phyloP scores from a whole-genome alignment of 2,888 invertebrate species.

The Chydorus sphaericus region DNA sequence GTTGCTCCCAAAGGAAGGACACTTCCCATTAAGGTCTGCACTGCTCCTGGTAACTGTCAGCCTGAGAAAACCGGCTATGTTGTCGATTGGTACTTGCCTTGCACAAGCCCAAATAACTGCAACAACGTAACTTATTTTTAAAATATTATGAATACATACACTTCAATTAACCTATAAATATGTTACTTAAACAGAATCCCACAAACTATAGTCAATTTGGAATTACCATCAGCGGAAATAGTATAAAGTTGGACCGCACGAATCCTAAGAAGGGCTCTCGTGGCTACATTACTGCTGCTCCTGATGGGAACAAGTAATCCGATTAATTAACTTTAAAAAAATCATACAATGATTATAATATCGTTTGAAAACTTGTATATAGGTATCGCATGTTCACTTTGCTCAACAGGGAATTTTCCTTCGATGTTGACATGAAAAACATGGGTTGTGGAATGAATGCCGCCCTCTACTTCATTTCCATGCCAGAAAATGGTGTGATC shows the following conservation, averaged over 20 bases:
- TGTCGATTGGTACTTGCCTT: background rate
- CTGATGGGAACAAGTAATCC: background rate
- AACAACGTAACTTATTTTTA: constrained; percentile 1
- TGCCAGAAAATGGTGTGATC: background rate
- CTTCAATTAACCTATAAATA: too few species aligned
- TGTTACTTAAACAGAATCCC: too few species aligned
- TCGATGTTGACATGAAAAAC: background rate
- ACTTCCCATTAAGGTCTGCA: constrained; percentile 7
- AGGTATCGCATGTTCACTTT: constrained; percentile 10
- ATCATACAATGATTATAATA: background rate
- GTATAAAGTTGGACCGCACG: background rate
- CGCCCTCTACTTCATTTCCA: background rate
- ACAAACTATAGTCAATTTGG: background rate
- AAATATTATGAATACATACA: too few species aligned
- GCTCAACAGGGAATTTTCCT: constrained; percentile 3
- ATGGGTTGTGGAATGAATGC: background rate
- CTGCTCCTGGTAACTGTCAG: constrained; percentile 5
- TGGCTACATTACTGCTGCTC: background rate
- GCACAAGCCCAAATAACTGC: background rate
- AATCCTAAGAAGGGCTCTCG: background rate
- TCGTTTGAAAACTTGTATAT: too few species aligned
- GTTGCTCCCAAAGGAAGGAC: too few species aligned
- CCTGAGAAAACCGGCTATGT: background rate
- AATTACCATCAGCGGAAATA: background rate
- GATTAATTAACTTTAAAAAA: background rate